phyloP scores from a whole-genome alignment of 2,113 vertebrate species.

The Notothenia rossii region DNA sequence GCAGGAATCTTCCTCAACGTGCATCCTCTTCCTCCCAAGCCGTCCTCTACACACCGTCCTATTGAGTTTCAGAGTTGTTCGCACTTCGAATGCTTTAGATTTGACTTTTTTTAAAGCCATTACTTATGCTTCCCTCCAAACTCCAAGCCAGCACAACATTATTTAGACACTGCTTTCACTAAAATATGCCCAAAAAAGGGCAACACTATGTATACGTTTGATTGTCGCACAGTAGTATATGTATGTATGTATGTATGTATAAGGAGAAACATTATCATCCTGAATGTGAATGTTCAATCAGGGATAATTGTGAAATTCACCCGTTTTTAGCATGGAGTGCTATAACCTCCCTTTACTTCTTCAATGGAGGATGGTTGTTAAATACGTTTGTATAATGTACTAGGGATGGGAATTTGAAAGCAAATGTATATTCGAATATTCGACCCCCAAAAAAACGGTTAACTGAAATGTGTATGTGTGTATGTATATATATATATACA shows the following conservation, averaged over 20 bases:
- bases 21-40: background rate
- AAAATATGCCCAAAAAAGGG: background rate
- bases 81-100: constrained; percentile 1
- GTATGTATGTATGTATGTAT: background rate
- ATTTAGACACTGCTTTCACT: background rate
- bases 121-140: constrained; percentile 14
- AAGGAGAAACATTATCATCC: background rate
- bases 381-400: background rate
- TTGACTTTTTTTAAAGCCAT: background rate
- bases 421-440: too few relatives aligned
- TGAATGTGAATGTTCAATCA: constrained; percentile 9
- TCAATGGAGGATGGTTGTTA: background rate
- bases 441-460: too few relatives aligned
- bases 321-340: background rate
- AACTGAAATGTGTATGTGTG: too few relatives aligned
- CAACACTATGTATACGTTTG: background rate
- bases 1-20: background rate
- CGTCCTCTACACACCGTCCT: background rate
- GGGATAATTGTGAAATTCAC: constrained; percentile 5
- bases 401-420: too few relatives aligned
- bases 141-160: background rate
- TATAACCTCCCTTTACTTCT: constrained; percentile 1
- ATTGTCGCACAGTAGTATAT: background rate
- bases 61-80: background rate
- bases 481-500: too few relatives aligned